Conservation (phyloP, 2,888 invertebrate species). For the Netelia virgata region DNA sequence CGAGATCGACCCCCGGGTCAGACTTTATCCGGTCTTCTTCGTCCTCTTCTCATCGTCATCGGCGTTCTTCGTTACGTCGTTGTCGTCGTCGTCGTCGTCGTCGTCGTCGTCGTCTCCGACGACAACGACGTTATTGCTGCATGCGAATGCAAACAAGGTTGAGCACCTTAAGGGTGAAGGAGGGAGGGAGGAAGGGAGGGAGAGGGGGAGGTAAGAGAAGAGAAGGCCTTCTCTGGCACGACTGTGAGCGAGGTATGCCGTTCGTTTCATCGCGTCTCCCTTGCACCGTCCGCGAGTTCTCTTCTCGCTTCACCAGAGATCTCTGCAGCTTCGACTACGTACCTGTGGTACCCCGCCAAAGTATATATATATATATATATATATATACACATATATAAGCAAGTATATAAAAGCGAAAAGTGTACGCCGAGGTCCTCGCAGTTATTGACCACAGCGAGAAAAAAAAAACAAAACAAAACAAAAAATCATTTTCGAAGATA, state of each 20-base stretch:
- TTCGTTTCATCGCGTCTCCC: slow-evolving; percentile 66
- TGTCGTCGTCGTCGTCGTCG: slow-evolving; percentile 38
- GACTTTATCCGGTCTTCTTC: slow-evolving; percentile 40
- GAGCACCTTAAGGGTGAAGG: slow-evolving; percentile 76
- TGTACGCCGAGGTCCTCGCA: no score
- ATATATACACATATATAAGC: background rate
- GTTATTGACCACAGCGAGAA: background rate
- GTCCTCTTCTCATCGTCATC: slow-evolving; percentile 28
- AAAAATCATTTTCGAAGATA: no score
- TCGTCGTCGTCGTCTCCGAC: slow-evolving; percentile 41
- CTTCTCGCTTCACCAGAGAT: slow-evolving; percentile 58
- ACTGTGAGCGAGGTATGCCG: slow-evolving; percentile 72
- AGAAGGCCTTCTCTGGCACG: slow-evolving; percentile 67
- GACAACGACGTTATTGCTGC: slow-evolving; percentile 37
- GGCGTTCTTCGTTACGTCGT: background rate
- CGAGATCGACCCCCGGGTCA: slow-evolving; percentile 42
- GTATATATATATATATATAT: slow-evolving; percentile 1
- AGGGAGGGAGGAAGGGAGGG: background rate
- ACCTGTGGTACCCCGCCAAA: slow-evolving; percentile 19
- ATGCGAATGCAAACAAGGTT: slow-evolving; percentile 80
- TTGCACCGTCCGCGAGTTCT: slow-evolving; percentile 50
- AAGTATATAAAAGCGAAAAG: no score
- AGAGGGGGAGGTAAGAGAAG: slow-evolving; percentile 11
- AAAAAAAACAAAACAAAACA: background rate
- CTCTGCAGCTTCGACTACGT: slow-evolving; percentile 53